Percentiles rank a stretch among this genome's conserved stretches.
phyloP scores from a whole-genome alignment of 2,797 vertebrate genomes.

The Gastrophryne carolinensis region DNA sequence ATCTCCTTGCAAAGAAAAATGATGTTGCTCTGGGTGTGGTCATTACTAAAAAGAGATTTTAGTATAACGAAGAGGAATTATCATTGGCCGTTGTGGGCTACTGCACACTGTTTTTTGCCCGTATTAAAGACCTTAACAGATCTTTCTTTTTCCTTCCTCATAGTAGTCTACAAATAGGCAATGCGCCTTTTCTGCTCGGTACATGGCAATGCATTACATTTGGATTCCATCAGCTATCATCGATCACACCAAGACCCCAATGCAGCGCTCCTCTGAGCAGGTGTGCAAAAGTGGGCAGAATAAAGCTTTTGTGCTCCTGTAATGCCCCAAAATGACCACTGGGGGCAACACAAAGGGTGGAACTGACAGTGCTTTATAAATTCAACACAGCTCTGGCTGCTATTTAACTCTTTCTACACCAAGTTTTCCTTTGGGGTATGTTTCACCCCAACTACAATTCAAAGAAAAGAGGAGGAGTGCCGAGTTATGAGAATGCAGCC shows the following conservation, averaged over 20 bases:
- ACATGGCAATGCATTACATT: no score
- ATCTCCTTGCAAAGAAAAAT: no score
- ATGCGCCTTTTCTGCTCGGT: no score
- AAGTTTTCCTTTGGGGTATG: background rate
- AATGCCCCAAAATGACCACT: constrained; percentile 6
- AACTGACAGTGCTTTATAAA: constrained; percentile 33
- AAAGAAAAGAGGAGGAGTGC: background rate
- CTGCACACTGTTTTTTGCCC: no score
- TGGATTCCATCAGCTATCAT: background rate
- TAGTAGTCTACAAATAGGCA: no score
- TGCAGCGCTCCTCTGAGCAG: constrained; percentile 7
- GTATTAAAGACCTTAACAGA: no score
- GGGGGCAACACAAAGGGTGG: constrained; percentile 14
- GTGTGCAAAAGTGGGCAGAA: constrained; percentile 12
- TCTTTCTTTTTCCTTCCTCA: no score
- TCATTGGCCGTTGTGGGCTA: no score
- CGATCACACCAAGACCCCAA: background rate
- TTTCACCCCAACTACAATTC: background rate
- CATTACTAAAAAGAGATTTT: no score
- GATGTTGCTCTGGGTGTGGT: no score
- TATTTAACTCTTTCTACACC: constrained; percentile 14
- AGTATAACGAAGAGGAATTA: no score
- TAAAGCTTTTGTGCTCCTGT: constrained; percentile 43
- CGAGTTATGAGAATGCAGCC: background rate
- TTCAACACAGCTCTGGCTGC: background rate